Evolutionary conservation across 2,113 vertebrate species (phyloP).

Genomic region (Oryzias celebensis): DNA sequence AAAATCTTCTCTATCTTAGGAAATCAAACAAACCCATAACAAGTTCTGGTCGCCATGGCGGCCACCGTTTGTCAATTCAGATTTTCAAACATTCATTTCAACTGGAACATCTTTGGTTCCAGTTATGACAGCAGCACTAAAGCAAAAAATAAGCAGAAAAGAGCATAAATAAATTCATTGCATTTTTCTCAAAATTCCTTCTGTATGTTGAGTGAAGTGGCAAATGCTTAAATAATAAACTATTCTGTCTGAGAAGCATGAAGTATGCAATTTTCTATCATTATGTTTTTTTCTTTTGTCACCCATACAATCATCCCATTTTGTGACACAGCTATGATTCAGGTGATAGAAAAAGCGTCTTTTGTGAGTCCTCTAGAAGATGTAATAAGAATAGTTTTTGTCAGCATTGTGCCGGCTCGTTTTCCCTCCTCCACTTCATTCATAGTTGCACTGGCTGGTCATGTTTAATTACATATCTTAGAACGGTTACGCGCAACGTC

Average conservation of each 20-base stretch:
- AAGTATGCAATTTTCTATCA: not conserved
- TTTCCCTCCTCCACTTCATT: not conserved
- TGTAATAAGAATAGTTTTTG: slow-evolving; percentile 3
- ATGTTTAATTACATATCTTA: slow-evolving; percentile 13
- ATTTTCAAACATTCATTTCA: no score
- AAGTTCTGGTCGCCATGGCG: not conserved
- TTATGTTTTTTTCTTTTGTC: not conserved
- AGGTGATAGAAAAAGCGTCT: not conserved
- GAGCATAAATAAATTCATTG: not conserved
- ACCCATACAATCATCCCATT: slow-evolving; percentile 1
- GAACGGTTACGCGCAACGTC: slow-evolving; percentile 9
- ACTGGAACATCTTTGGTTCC: no score
- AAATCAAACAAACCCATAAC: not conserved
- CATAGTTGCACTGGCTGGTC: not conserved
- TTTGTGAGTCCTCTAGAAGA: not conserved
- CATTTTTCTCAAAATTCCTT: not conserved
- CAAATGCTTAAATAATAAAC: slow-evolving; percentile 4
- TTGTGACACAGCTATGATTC: slow-evolving; percentile 1
- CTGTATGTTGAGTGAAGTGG: not conserved
- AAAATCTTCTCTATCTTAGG: no score
- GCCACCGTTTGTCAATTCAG: no score
- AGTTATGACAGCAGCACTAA: no score
- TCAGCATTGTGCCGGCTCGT: not conserved
- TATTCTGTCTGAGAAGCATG: not conserved
- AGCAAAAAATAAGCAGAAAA: no score